These are phyloP conservation scores for Pachydiplax longipennis DNA, from an alignment of 2,888 invertebrate genomes.

Conservation along the genomic window DNA sequence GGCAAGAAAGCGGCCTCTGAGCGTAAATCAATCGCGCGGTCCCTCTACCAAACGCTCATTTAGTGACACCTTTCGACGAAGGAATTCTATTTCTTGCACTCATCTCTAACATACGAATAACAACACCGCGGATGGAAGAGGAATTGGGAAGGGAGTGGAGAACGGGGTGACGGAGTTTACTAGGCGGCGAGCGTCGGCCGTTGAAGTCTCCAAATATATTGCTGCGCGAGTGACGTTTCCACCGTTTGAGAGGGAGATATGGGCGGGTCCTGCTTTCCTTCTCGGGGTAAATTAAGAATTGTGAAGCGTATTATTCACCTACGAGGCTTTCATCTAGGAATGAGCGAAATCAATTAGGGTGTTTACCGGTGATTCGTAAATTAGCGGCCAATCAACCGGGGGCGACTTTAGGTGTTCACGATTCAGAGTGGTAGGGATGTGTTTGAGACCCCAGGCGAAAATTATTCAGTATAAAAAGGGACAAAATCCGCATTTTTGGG, in stretches of 20 bases:
- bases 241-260: not conserved
- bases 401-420: too few species aligned
- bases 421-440: not conserved
- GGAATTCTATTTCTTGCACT: conserved; percentile 6
- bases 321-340: not conserved
- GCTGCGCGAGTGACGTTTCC: not conserved
- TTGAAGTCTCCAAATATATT: not conserved
- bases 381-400: not conserved
- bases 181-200: not conserved
- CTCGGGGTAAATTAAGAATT: not conserved
- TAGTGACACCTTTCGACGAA: conserved; percentile 22
- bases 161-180: not conserved
- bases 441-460: too few species aligned
- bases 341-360: not conserved
- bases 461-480: too few species aligned
- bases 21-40: conserved; percentile 33
- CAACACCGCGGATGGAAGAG: not conserved
- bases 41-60: conserved; percentile 12
- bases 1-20: not conserved
- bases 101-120: not conserved
- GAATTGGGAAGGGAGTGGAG: not conserved
- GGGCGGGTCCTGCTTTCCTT: not conserved
- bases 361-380: not conserved
- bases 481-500: too few species aligned
- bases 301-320: too few species aligned